phyloP scores from a whole-genome alignment of 2,888 invertebrate species.

The Apodemia mormo region DNA sequence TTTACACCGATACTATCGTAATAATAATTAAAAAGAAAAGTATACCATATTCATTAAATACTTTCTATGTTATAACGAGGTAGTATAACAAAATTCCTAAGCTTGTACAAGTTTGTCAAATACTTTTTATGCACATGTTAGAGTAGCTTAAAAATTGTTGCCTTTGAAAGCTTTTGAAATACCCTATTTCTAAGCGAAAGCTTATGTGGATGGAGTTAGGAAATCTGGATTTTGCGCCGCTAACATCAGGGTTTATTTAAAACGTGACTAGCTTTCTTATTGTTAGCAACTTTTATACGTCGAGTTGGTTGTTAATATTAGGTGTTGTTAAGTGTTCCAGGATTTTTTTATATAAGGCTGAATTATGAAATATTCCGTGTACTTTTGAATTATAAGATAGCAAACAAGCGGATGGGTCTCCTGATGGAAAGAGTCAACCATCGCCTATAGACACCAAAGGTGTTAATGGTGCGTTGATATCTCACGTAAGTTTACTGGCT shows the following conservation, averaged over 20 bases:
- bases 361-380: too few species aligned
- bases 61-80: background rate
- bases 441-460: too few species aligned
- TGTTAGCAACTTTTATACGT: background rate
- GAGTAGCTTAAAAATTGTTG: slow-evolving; percentile 5
- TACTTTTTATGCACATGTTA: background rate
- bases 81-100: background rate
- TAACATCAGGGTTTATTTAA: slow-evolving; percentile 2
- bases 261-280: background rate
- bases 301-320: background rate
- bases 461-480: too few species aligned
- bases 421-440: too few species aligned
- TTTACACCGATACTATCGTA: too few species aligned
- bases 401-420: too few species aligned
- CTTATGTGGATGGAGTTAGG: background rate
- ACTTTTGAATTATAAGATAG: too few species aligned
- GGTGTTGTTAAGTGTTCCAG: background rate
- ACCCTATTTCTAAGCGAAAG: slow-evolving; percentile 1
- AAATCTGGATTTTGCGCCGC: slow-evolving; percentile 10
- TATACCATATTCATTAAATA: too few species aligned
- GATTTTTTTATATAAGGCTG: too few species aligned
- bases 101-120: background rate
- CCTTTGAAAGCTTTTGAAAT: slow-evolving; percentile 4
- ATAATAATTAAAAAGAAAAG: too few species aligned
- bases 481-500: too few species aligned